A percentile compares a stretch with the other conserved stretches of the same genome.
These are phyloP conservation scores for Hypsopygia costalis DNA, from an alignment of 2,888 invertebrate genomes.

Conservation along the genomic window DNA sequence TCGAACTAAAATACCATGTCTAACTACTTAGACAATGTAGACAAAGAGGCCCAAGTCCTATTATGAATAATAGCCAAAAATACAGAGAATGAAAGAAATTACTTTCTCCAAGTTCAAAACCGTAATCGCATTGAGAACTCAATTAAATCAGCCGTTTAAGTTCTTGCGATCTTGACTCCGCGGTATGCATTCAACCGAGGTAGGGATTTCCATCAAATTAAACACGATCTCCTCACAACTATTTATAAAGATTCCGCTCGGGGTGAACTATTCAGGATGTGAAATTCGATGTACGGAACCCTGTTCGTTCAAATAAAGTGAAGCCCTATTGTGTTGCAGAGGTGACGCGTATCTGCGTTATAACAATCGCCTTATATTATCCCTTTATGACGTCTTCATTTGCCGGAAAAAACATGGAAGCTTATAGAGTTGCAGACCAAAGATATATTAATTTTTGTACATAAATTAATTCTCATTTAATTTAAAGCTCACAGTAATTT, in stretches of 20 bases:
- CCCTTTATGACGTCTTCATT: slow-evolving; percentile 59
- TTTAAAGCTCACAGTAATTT: no score
- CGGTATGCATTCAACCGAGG: slow-evolving; percentile 53
- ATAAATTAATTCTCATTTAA: no score
- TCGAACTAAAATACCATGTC: no score
- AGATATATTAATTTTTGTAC: no score
- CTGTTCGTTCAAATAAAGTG: slow-evolving; percentile 51
- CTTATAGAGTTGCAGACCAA: slow-evolving; percentile 38
- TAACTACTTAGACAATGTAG: no score
- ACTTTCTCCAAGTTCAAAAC: slow-evolving; percentile 9
- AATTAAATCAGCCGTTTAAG: slow-evolving; percentile 57
- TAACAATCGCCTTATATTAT: slow-evolving; percentile 57
- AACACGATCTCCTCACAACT: slow-evolving; percentile 68
- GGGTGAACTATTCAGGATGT: slow-evolving; percentile 66
- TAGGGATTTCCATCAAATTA: slow-evolving; percentile 75
- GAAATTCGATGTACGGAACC: slow-evolving; percentile 77
- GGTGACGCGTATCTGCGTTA: slow-evolving; percentile 58
- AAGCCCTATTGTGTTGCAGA: slow-evolving; percentile 49
- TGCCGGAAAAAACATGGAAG: slow-evolving; percentile 24
- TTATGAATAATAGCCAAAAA: no score
- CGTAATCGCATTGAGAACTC: slow-evolving; percentile 38
- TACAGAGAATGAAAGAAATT: no score
- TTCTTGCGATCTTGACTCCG: slow-evolving; percentile 54
- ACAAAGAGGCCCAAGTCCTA: no score
- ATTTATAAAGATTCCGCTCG: slow-evolving; percentile 76